These are phyloP conservation scores for Hydroisotoma schaefferi DNA, from an alignment of 2,888 invertebrate genomes.

Conservation along the genomic window DNA sequence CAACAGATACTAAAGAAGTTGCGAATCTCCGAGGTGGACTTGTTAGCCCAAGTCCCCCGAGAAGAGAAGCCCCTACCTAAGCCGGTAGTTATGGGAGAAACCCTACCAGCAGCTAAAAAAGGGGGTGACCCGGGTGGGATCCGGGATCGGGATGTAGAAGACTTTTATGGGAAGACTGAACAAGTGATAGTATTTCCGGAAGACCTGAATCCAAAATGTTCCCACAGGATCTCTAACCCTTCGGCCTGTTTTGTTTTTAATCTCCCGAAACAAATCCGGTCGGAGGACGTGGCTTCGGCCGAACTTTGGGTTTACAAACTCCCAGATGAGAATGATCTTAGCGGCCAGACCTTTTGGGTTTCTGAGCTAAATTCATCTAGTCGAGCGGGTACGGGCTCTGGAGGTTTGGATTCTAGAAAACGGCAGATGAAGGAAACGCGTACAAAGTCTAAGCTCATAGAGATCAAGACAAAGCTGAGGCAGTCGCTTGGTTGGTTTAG, in stretches of 20 bases:
- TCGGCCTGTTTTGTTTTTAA: constrained; percentile 59
- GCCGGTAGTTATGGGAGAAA: constrained; percentile 71
- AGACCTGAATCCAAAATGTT: constrained; percentile 57
- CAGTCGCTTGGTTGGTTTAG: constrained; percentile 66
- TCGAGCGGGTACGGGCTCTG: no score
- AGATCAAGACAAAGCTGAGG: neutral
- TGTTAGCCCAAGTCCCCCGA: constrained; percentile 53
- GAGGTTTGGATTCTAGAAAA: neutral
- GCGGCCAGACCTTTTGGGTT: constrained; percentile 71
- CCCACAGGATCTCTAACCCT: neutral
- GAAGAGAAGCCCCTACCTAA: constrained; percentile 59
- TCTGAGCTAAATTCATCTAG: constrained; percentile 60
- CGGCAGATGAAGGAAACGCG: neutral
- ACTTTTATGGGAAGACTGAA: constrained; percentile 78
- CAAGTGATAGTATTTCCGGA: constrained; percentile 78
- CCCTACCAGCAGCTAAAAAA: constrained; percentile 55
- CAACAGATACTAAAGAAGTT: constrained; percentile 78
- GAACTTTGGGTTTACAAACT: constrained; percentile 76
- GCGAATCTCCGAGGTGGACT: constrained; percentile 66
- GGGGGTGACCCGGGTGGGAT: constrained; percentile 56
- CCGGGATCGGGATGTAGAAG: constrained; percentile 63
- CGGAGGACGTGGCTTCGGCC: constrained; percentile 67
- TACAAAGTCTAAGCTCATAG: neutral
- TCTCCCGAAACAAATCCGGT: constrained; percentile 69
- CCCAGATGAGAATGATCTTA: constrained; percentile 59